Percentiles rank a stretch among this genome's conserved stretches.
Conservation (phyloP, 2,888 invertebrate species). For the Isoperla grammatica region DNA sequence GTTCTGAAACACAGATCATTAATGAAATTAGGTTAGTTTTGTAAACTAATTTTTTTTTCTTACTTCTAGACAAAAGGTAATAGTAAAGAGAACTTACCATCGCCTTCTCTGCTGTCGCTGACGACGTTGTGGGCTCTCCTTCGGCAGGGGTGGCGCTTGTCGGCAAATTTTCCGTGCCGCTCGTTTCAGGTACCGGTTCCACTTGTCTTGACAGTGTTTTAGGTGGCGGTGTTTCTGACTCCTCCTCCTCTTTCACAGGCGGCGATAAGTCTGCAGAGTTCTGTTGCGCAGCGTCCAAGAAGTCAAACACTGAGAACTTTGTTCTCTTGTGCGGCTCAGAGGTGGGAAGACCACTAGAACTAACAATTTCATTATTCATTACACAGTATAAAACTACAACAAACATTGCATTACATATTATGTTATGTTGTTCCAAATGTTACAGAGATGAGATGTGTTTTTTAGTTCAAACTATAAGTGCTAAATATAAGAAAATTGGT, state of each 20-base stretch:
- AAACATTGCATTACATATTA: no score
- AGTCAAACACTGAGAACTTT: conserved; percentile 71
- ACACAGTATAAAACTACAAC: no score
- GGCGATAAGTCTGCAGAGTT: conserved; percentile 18
- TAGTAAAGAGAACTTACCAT: no score
- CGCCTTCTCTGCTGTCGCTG: not conserved
- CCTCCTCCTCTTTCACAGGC: not conserved
- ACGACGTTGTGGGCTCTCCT: no score
- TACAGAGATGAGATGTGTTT: not conserved
- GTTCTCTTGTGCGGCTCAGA: conserved; percentile 34
- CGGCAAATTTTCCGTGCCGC: not conserved
- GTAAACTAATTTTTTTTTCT: no score
- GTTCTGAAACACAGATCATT: conserved; percentile 21
- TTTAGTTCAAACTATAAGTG: not conserved
- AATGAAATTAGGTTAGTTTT: no score
- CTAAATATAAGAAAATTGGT: no score
- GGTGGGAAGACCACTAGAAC: not conserved
- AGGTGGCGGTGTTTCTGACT: conserved; percentile 8
- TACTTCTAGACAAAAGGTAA: no score
- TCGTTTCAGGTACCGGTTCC: not conserved
- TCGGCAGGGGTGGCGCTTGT: no score
- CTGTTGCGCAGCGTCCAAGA: conserved; percentile 50
- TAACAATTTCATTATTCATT: no score
- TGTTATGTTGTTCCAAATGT: no score
- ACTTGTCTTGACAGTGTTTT: conserved; percentile 24